Evolutionary conservation across 2,888 invertebrate genomes (phyloP).

Genomic region (Melieria omissa): DNA sequence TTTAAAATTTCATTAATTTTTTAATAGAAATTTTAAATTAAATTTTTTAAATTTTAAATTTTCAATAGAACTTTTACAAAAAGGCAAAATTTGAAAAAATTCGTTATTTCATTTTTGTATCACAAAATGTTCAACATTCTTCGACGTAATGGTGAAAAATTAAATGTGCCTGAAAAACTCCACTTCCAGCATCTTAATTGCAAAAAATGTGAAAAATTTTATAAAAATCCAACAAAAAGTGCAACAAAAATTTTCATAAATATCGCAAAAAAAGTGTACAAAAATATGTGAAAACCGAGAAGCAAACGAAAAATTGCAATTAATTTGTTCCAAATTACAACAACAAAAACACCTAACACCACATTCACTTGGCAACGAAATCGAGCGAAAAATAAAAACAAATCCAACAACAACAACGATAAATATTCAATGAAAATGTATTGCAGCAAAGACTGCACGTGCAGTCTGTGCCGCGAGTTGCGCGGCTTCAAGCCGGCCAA

Average conservation of each 20-base stretch:
- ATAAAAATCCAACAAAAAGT: neutral
- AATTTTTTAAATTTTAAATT: no score
- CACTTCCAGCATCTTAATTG: no score
- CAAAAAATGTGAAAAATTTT: neutral
- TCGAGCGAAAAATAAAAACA: slow-evolving; percentile 18
- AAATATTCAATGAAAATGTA: slow-evolving; percentile 67
- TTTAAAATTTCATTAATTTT: no score
- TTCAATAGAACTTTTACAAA: no score
- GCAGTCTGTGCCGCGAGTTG: slow-evolving; percentile 80
- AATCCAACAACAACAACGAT: slow-evolving; percentile 2
- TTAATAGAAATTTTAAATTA: no score
- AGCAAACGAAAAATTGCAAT: neutral
- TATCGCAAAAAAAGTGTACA: no score
- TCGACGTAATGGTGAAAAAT: no score
- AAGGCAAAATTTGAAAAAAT: no score
- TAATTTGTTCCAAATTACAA: neutral
- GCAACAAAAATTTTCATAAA: no score
- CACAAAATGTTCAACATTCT: no score
- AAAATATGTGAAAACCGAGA: neutral
- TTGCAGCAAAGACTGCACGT: slow-evolving; percentile 79
- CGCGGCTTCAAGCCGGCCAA: slow-evolving; percentile 71
- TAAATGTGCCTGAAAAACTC: no score
- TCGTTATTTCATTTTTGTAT: no score
- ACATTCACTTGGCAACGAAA: neutral
- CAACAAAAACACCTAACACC: neutral